Base-by-base conservation (phyloP, 2,888 invertebrate genomes). In the Synergus laeviventris region DNA sequence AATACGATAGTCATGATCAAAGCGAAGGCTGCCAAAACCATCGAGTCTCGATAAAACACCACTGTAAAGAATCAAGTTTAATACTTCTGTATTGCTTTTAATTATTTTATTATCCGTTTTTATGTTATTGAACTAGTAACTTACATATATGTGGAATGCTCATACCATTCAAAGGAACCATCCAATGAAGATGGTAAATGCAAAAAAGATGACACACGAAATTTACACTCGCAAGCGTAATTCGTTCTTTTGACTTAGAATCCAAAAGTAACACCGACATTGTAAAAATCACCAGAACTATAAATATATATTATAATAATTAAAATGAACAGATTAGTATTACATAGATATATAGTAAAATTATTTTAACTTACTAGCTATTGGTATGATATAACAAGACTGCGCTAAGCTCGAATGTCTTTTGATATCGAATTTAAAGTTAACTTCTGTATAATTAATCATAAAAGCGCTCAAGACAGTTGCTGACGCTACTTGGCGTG, bases 161-260 rank as follows among this genome's bases (percentile, higher is more conserved):
- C 1, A 92, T 89, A 76, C 94, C 94, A 85, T 93, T 93, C 78
- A 92, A 91, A 2, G 95, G 94, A 49, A 95, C 89, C 76, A 92
- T 91, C 91, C 93, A 94, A 18, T 93, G 92, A 18, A 95, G 89
- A 87, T 94, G 93, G 64, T 93, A 93, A 1, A 94, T 88, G 85
- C 93, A 93, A 36, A 92, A 86, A 77, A 94, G 92, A 85, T 95
- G 94, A 16, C 92, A 92, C 61, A 94, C 91, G n/a, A 95, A 91
- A 86, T 93, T 94, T 62, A 94, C 91, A 81, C 92, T 92, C 61
- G 92, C 91, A 56, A 95, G 84, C 42, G 92, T 86, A 39, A 94
- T 87, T 78, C 95, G 91, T 70, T 94, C 93, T 64, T 91, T 89
- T 74, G 93, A 92, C 76, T 91, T 91, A 0, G 94, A 92, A 81